A percentile compares a stretch with the other conserved stretches of the same genome.
Conservation (phyloP, 2,888 invertebrate species). For the Caenorhabditis sp. region DNA sequence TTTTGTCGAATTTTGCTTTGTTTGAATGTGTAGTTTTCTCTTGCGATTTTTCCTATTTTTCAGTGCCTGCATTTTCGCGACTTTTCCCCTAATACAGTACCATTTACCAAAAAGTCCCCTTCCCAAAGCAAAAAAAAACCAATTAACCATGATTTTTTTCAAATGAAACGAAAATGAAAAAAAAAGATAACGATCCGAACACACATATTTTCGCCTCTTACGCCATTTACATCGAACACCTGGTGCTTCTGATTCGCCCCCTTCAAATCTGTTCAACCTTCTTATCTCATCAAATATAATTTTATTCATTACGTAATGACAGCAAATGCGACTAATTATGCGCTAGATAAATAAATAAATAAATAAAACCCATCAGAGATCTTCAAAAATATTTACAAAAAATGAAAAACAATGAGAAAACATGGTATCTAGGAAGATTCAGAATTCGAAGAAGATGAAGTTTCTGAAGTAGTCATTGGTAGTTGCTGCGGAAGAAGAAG, state of each 20-base stretch:
- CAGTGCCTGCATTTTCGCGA: too few relatives aligned
- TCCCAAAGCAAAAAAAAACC: too few relatives aligned
- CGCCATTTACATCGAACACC: slow-evolving; percentile 25
- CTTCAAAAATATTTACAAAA: background rate
- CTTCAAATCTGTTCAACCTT: background rate
- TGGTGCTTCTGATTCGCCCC: slow-evolving; percentile 38
- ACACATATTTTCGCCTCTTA: background rate
- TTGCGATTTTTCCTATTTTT: too few relatives aligned
- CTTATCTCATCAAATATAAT: slow-evolving; percentile 1
- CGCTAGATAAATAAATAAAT: background rate
- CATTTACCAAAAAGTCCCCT: too few relatives aligned
- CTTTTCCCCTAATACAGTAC: too few relatives aligned
- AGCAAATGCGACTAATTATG: slow-evolving; percentile 2
- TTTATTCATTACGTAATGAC: slow-evolving; percentile 4
- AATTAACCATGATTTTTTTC: background rate
- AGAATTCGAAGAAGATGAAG: slow-evolving; percentile 25
- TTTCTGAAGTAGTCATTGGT: slow-evolving; percentile 15
- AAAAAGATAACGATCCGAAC: background rate
- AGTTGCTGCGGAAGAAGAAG: slow-evolving; percentile 20
- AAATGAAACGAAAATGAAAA: background rate
- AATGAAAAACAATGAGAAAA: background rate
- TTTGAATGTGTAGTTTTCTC: too few relatives aligned
- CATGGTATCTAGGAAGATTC: slow-evolving; percentile 6
- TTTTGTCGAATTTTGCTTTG: too few relatives aligned
- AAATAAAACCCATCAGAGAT: slow-evolving; percentile 3